Evolutionary conservation across 1,140 invertebrate genomes (phyloP).

Genomic region (Drosophila mauritiana): DNA sequence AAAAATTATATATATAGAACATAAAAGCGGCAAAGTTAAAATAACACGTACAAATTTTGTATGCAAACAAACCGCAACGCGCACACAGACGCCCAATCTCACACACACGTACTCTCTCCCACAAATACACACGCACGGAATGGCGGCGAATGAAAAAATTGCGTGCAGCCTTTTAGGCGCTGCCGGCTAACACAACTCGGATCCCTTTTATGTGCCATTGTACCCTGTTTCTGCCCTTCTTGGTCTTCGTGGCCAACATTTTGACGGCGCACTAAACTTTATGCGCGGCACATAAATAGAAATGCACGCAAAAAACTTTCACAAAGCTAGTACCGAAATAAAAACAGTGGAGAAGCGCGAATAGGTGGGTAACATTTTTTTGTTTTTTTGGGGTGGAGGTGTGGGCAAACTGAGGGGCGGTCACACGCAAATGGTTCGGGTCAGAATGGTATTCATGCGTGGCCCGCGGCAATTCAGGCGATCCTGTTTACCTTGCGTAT

Average conservation of each 20-base stretch:
- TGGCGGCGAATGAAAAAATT: constrained; percentile 68
- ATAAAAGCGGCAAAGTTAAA: constrained; percentile 65
- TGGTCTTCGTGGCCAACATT: constrained; percentile 37
- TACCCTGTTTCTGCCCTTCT: constrained; percentile 14
- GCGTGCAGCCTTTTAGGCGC: constrained; percentile 78
- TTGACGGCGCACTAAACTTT: constrained; percentile 77
- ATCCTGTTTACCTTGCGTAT: constrained; percentile 42
- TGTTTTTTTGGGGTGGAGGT: not conserved
- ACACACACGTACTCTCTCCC: not conserved
- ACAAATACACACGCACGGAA: constrained; percentile 41
- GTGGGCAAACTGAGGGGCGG: not conserved
- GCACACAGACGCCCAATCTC: constrained; percentile 6
- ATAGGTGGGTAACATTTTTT: not conserved
- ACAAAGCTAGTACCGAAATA: constrained; percentile 41
- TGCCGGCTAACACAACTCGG: constrained; percentile 37
- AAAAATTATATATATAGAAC: constrained; percentile 55
- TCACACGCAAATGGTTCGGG: constrained; percentile 43
- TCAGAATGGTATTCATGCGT: constrained; percentile 35
- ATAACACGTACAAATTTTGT: constrained; percentile 74
- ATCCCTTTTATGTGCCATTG: constrained; percentile 49
- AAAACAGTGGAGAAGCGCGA: constrained; percentile 14
- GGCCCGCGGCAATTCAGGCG: constrained; percentile 27
- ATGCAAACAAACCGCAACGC: constrained; percentile 70
- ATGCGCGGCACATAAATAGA: constrained; percentile 77
- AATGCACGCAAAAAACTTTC: constrained; percentile 68